phyloP scores from a whole-genome alignment of 2,113 vertebrate genomes.

The Alouatta palliata region DNA sequence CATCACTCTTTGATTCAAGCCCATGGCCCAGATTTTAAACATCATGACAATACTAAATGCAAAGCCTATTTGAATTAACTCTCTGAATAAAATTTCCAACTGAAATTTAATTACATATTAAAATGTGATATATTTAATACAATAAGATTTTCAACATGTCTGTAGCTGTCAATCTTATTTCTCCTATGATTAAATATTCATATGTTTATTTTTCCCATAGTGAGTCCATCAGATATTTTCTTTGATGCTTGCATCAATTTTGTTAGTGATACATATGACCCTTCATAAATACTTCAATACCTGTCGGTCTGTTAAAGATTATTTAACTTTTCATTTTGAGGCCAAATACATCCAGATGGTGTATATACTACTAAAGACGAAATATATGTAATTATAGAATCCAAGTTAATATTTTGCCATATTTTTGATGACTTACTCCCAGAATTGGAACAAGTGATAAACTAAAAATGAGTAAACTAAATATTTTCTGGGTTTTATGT shows the following conservation, averaged over 20 bases:
- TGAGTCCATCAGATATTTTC: neutral
- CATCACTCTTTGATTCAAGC: conserved; percentile 33
- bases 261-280: neutral
- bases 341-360: conserved; percentile 28
- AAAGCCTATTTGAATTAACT: conserved; percentile 47
- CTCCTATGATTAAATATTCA: neutral
- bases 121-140: conserved; percentile 36
- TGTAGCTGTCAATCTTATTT: neutral
- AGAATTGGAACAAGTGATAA: conserved; percentile 31
- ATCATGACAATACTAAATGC: neutral
- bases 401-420: conserved; percentile 23
- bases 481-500: neutral
- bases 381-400: conserved; percentile 27
- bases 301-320: conserved; percentile 21
- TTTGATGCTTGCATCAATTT: conserved; percentile 6
- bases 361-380: conserved; percentile 2
- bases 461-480: conserved; percentile 42
- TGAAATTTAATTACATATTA: conserved; percentile 56
- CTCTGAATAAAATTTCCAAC: conserved; percentile 49
- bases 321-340: neutral
- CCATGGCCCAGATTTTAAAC: conserved; percentile 46
- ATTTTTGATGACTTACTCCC: neutral
- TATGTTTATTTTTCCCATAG: conserved; percentile 38
- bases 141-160: neutral
- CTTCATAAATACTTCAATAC: conserved; percentile 9